Conservation (phyloP, 1,140 invertebrate genomes). For the Drosophila erecta region DNA sequence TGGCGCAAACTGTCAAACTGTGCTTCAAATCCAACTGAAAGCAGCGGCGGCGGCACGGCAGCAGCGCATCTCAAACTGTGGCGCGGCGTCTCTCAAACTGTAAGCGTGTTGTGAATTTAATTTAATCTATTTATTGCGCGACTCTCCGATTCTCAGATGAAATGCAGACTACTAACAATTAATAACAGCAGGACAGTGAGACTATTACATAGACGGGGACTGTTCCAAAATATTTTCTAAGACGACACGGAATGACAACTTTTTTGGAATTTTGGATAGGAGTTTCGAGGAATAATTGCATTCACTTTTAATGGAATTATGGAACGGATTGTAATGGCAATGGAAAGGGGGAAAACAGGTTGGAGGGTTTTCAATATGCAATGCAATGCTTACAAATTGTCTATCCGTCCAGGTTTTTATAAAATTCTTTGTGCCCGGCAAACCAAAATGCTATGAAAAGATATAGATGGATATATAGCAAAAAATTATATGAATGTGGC, state of each 20-base stretch:
- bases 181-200: conserved; percentile 27
- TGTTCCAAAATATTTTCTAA: conserved; percentile 25
- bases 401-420: conserved; percentile 83
- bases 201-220: conserved; percentile 23
- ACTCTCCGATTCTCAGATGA: conserved; percentile 22
- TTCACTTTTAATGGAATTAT: conserved; percentile 32
- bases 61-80: conserved; percentile 53
- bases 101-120: conserved; percentile 7
- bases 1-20: too few relatives aligned
- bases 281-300: conserved; percentile 44
- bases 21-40: conserved; percentile 32
- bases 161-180: conserved; percentile 19
- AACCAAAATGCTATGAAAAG: conserved; percentile 83
- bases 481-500: conserved; percentile 62
- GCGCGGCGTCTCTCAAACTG: conserved; percentile 51
- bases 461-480: conserved; percentile 76
- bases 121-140: conserved; percentile 1
- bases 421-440: conserved; percentile 82
- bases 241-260: conserved; percentile 51
- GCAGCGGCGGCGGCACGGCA: conserved; percentile 21
- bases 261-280: conserved; percentile 27
- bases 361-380: conserved; percentile 60
- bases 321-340: conserved; percentile 10
- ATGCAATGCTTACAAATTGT: conserved; percentile 82
- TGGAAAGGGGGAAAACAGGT: conserved; percentile 24